Conservation (phyloP, 53 echinoderm and acorn worm species). For the Echinometra lucunter region DNA sequence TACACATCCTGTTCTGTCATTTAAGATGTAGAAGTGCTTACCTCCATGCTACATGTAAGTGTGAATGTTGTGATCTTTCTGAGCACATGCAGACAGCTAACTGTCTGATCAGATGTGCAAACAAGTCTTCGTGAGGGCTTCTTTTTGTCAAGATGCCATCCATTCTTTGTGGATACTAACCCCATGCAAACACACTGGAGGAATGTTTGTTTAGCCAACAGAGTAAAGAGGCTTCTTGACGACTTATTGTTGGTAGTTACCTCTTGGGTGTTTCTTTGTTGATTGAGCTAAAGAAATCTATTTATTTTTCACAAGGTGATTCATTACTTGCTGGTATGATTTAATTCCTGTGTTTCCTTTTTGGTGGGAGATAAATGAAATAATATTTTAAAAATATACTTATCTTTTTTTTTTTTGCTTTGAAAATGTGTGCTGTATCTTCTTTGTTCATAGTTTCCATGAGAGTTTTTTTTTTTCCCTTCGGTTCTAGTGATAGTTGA, state of each 20-base stretch:
- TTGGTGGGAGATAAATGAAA: background rate
- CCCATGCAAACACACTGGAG: background rate
- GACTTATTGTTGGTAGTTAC: constrained; percentile 5
- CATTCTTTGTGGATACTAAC: background rate
- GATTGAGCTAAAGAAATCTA: background rate
- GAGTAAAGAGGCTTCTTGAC: background rate
- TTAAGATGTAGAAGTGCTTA: too few relatives aligned
- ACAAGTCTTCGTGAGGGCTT: background rate
- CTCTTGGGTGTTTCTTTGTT: background rate
- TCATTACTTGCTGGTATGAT: background rate
- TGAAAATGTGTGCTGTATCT: background rate
- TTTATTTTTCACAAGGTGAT: background rate
- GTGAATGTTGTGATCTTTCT: too few relatives aligned
- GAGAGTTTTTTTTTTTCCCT: too few relatives aligned
- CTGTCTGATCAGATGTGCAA: background rate
- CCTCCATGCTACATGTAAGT: too few relatives aligned
- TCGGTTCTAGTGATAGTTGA: too few relatives aligned
- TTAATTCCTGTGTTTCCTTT: background rate
- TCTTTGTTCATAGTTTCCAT: too few relatives aligned
- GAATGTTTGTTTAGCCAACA: constrained; percentile 6
- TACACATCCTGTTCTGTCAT: too few relatives aligned
- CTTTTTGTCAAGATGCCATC: background rate
- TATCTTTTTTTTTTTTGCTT: background rate
- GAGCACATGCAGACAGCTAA: background rate
- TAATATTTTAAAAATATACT: background rate